Conservation (phyloP, 30 jellyfish, hydroid and myxozoan genomes). For the Aurelia sp. region DNA sequence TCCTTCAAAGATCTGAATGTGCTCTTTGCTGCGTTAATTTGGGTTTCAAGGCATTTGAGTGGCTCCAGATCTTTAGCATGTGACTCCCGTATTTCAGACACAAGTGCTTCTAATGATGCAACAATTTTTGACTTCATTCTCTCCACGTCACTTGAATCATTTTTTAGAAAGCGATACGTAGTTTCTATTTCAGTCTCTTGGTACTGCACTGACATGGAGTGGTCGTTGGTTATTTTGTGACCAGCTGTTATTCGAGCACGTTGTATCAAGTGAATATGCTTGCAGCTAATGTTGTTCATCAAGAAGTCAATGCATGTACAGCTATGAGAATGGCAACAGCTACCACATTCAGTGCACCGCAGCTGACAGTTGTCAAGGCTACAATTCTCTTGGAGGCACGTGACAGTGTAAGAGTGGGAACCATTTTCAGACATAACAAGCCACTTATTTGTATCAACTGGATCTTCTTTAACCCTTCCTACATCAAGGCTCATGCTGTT, state of each 20-base stretch:
- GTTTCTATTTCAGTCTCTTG: too few relatives aligned
- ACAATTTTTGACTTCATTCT: too few relatives aligned
- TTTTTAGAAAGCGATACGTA: too few relatives aligned
- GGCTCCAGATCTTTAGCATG: too few relatives aligned
- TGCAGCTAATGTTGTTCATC: constrained; percentile 30
- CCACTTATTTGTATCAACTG: constrained; percentile 10
- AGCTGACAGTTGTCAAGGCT: not conserved
- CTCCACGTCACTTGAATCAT: too few relatives aligned
- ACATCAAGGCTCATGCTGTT: constrained; percentile 1
- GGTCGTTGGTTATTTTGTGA: too few relatives aligned
- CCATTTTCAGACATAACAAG: constrained; percentile 18
- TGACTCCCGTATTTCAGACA: too few relatives aligned
- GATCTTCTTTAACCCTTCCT: not conserved
- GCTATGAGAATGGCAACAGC: not conserved
- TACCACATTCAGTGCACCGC: constrained; percentile 21
- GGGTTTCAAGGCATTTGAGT: too few relatives aligned
- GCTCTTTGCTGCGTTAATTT: too few relatives aligned
- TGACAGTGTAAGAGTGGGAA: constrained; percentile 9
- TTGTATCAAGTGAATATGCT: constrained; percentile 44
- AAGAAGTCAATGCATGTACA: constrained; percentile 32
- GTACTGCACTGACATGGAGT: too few relatives aligned
- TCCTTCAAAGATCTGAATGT: too few relatives aligned
- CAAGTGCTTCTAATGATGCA: too few relatives aligned
- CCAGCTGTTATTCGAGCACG: not conserved
- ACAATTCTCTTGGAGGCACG: constrained; percentile 15